A percentile compares a stretch with the other conserved stretches of the same genome.
These are phyloP conservation scores for Dromiciops gliroides DNA, from an alignment of 2,113 vertebrate species.

Conservation along the genomic window DNA sequence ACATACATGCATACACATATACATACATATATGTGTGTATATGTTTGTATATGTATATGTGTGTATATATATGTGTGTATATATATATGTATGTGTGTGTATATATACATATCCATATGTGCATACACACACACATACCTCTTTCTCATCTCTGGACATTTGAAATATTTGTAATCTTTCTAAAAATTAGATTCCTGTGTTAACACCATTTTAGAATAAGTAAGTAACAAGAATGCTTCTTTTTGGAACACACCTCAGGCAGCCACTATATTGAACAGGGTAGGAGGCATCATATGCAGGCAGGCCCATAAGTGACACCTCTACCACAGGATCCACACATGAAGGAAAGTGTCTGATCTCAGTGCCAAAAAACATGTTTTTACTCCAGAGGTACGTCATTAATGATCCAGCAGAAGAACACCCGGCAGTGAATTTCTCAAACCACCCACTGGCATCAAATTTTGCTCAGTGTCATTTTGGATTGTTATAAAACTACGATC, in stretches of 20 bases:
- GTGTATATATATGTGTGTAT: no score
- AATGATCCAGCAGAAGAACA: slow-evolving; percentile 40
- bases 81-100: no score
- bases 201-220: slow-evolving; percentile 2
- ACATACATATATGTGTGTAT: no score
- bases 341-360: neutral
- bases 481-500: slow-evolving; percentile 80
- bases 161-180: neutral
- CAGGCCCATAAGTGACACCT: neutral
- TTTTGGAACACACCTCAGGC: neutral
- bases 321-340: neutral
- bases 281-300: neutral
- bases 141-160: neutral
- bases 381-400: neutral
- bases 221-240: neutral
- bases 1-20: no score
- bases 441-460: slow-evolving; percentile 46
- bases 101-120: no score
- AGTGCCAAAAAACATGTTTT: neutral
- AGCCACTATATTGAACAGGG: neutral
- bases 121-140: no score
- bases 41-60: no score
- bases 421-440: neutral
- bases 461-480: slow-evolving; percentile 72
- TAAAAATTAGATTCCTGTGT: neutral